A percentile compares a stretch with the other conserved stretches of the same genome.
Conservation (phyloP, 2,113 vertebrate genomes). For the Dasyurus viverrinus region DNA sequence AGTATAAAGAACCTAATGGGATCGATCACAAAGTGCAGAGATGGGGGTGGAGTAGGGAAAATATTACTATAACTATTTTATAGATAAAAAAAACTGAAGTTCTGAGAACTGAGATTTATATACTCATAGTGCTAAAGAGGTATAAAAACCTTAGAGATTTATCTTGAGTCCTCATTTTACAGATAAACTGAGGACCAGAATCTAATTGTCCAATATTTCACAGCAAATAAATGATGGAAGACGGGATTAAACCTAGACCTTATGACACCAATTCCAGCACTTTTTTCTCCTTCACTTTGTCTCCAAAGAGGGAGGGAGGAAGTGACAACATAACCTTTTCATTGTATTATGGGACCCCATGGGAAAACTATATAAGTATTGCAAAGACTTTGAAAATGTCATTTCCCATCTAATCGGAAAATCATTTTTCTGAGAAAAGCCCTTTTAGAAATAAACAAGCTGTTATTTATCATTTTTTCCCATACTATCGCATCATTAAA, state of each 20-base stretch:
- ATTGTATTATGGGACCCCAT: not conserved
- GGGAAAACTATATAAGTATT: constrained; percentile 10
- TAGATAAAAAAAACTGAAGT: not conserved
- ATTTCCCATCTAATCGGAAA: not conserved
- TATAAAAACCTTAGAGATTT: not conserved
- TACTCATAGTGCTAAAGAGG: not conserved
- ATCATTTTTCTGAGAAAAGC: not conserved
- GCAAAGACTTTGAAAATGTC: constrained; percentile 40
- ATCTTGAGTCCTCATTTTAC: not conserved
- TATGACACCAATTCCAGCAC: not conserved
- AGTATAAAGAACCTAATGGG: not conserved
- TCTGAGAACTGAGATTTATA: not conserved
- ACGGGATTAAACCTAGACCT: not conserved
- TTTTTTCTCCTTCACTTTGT: not conserved
- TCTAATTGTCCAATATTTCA: not conserved
- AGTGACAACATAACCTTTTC: not conserved
- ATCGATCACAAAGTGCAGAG: not conserved
- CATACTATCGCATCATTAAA: not conserved
- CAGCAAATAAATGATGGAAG: not conserved
- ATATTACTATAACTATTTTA: not conserved
- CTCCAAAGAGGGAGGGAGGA: not conserved
- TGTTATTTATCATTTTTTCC: not conserved
- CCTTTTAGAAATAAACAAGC: not conserved
- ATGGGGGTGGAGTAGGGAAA: not conserved
- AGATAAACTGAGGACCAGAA: not conserved